phyloP scores from a whole-genome alignment of 2,113 vertebrate species.

The Reinhardtius hippoglossoides region DNA sequence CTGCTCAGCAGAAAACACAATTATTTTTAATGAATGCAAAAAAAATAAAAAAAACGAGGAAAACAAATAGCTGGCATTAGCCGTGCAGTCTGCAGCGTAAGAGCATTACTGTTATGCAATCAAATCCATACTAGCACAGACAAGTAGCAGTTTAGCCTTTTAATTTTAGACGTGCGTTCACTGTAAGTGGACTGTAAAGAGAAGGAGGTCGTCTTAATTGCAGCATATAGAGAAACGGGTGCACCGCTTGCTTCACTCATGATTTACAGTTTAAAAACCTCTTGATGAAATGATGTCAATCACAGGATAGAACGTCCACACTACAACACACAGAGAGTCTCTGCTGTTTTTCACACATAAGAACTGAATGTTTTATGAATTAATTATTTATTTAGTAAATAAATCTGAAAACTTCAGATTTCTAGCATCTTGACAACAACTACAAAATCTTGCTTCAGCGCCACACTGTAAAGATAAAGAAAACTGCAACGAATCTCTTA shows the following conservation, averaged over 20 bases:
- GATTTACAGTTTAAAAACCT: background rate
- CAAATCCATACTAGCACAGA: constrained; percentile 42
- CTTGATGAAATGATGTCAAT: background rate
- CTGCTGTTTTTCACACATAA: too few species aligned
- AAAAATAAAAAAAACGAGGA: constrained; percentile 40
- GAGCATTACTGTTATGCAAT: constrained; percentile 47
- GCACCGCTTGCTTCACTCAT: background rate
- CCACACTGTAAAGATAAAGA: too few species aligned
- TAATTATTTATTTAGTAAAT: too few species aligned
- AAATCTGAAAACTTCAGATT: too few species aligned
- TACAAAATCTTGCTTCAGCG: too few species aligned
- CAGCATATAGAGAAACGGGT: background rate
- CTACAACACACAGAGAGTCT: background rate
- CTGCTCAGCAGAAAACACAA: constrained; percentile 65
- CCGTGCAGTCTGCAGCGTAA: constrained; percentile 8
- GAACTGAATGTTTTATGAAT: too few species aligned
- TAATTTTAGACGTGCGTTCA: constrained; percentile 28
- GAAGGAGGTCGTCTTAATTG: constrained; percentile 1
- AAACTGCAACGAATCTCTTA: too few species aligned
- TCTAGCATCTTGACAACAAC: too few species aligned
- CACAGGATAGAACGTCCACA: background rate
- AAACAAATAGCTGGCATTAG: constrained; percentile 54
- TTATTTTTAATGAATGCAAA: constrained; percentile 75
- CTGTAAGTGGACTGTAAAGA: background rate
- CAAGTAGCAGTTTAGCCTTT: constrained; percentile 31